Percentiles rank a stretch among this genome's conserved stretches.
Conservation (phyloP, 2,888 invertebrate species). For the Nephrotoma guestfalica region DNA sequence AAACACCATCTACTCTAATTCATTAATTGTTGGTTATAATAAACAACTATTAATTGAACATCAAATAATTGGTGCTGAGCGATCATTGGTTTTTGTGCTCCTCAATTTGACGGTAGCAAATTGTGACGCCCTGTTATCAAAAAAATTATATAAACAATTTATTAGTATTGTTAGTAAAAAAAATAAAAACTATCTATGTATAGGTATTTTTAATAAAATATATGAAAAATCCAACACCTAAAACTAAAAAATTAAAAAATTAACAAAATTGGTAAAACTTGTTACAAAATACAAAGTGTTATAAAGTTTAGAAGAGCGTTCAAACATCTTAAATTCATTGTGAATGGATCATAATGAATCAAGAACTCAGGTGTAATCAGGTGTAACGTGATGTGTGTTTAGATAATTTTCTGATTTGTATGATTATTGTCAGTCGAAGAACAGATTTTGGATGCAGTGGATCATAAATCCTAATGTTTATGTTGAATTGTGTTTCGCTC, state of each 20-base stretch:
- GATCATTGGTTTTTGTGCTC: slow-evolving; percentile 75
- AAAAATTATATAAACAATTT: neutral
- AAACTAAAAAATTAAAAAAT: neutral
- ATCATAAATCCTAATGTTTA: too few species aligned
- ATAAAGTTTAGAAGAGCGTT: neutral
- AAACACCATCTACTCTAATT: neutral
- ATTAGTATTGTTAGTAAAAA: neutral
- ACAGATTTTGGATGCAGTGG: too few species aligned
- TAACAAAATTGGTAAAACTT: neutral
- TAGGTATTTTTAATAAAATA: neutral
- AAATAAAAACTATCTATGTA: neutral
- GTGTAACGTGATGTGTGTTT: neutral
- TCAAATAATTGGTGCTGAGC: slow-evolving; percentile 49
- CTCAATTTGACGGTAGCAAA: slow-evolving; percentile 81
- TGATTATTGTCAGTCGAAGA: too few species aligned
- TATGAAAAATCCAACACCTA: neutral
- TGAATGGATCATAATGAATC: neutral
- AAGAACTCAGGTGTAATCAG: neutral
- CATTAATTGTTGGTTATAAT: slow-evolving; percentile 2
- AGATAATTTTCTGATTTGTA: neutral
- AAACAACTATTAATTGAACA: neutral
- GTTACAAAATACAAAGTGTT: neutral
- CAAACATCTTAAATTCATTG: neutral
- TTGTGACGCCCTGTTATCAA: slow-evolving; percentile 55
- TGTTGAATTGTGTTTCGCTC: too few species aligned